phyloP scores from a whole-genome alignment of 1,140 invertebrate genomes.

The Tetramorium alpestre region DNA sequence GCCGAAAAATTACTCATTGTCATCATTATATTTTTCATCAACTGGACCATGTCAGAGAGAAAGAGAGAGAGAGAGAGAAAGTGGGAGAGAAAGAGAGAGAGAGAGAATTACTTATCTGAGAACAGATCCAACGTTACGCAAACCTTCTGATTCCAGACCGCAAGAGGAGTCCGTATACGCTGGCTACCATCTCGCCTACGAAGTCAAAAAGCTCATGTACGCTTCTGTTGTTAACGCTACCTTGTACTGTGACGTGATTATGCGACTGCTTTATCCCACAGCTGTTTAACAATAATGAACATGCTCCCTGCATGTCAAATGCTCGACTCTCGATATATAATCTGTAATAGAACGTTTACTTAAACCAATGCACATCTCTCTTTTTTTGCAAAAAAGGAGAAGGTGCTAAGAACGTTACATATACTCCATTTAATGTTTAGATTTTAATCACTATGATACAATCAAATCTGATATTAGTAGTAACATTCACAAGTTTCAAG shows the following conservation, averaged over 20 bases:
- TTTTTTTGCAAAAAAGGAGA: background rate
- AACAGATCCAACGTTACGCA: conserved; percentile 66
- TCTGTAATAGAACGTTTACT: background rate
- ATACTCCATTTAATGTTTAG: background rate
- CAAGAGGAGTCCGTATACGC: conserved; percentile 96
- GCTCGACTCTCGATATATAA: background rate
- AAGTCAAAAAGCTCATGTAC: conserved; percentile 99
- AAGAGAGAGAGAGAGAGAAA: background rate
- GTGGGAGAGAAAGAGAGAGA: background rate
- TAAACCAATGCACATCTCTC: background rate
- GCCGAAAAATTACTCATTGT: conserved; percentile 15
- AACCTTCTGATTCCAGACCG: conserved; percentile 89
- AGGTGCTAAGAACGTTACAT: background rate
- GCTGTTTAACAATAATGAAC: conserved; percentile 29
- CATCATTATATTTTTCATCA: conserved; percentile 21
- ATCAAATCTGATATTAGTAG: background rate
- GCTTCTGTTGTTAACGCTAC: conserved; percentile 88
- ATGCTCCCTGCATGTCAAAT: conserved; percentile 35
- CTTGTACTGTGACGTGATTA: conserved; percentile 65
- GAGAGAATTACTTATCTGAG: background rate
- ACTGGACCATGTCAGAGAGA: conserved; percentile 29
- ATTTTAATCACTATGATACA: background rate
- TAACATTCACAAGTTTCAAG: background rate
- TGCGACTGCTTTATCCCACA: conserved; percentile 22
- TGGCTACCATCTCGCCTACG: conserved; percentile 99